Percentiles rank a stretch among this genome's conserved stretches.
These are phyloP conservation scores for Drosophila neotestacea DNA, from an alignment of 2,888 invertebrate species.

Conservation along the genomic window DNA sequence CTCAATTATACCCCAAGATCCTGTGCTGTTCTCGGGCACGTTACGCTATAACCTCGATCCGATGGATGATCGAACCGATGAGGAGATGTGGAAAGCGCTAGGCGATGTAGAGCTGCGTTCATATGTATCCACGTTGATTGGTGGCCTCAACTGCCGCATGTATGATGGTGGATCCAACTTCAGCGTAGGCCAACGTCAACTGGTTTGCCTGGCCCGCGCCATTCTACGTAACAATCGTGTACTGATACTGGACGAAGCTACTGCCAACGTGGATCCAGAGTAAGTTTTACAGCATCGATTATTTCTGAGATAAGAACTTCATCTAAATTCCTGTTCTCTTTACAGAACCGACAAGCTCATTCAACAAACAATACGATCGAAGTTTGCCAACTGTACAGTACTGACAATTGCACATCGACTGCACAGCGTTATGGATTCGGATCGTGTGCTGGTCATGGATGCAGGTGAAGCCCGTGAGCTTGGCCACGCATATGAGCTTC, in stretches of 20 bases:
- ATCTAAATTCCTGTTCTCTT: background rate
- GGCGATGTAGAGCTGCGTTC: constrained; percentile 92
- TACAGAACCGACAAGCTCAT: constrained; percentile 92
- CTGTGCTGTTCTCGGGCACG: constrained; percentile 93
- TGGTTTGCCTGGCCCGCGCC: constrained; percentile 94
- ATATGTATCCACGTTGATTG: constrained; percentile 87
- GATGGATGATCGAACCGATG: constrained; percentile 90
- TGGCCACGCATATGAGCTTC: constrained; percentile 90
- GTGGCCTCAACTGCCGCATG: constrained; percentile 88
- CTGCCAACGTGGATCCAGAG: constrained; percentile 95
- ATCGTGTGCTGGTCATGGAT: constrained; percentile 94
- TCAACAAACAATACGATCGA: constrained; percentile 92
- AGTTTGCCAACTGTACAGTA: constrained; percentile 93
- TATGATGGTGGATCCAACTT: constrained; percentile 93
- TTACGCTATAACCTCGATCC: constrained; percentile 94
- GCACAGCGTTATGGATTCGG: constrained; percentile 96
- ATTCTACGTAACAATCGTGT: constrained; percentile 92
- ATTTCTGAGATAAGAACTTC: background rate
- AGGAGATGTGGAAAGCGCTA: constrained; percentile 91
- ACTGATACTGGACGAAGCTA: constrained; percentile 95
- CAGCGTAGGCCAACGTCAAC: constrained; percentile 94
- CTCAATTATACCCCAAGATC: constrained; percentile 97
- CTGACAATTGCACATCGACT: constrained; percentile 96
- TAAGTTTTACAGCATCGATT: constrained; percentile 84
- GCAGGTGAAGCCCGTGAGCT: constrained; percentile 90